Base-by-base conservation (phyloP, 2,888 invertebrate genomes). In the Lycaena phlaeas region DNA sequence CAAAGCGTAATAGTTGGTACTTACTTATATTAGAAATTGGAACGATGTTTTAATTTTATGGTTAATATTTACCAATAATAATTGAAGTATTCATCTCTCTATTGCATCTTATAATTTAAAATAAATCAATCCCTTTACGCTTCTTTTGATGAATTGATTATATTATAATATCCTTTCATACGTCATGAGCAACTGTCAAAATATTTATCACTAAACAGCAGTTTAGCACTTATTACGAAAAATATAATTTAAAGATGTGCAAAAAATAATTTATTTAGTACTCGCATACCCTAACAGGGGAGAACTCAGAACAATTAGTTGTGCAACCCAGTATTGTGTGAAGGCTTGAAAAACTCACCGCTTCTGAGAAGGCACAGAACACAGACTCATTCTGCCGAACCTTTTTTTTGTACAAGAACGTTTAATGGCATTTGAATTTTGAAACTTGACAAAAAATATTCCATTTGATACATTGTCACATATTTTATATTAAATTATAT, bases 301-400 rank as follows among this genome's bases (percentile, higher is more conserved):
- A 22, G 18, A 34, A n/a, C n/a, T n/a, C n/a, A n/a, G n/a, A n/a
- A 57, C 57, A 75, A 76, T 77, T 78, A 76, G 71, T 75, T 77
- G 74, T 74, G 68, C 72, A 75, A 72, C 65, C 66, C 59, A 68
- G 73, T 72, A 74, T 77, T 73, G 70, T 57, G 64, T 61, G 61
- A 46, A 50, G 50, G 46, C 50, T 54, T 49, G 46, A 49, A 50
- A 65, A 62, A 54, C 57, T 54, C 57, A 56, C 56, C 58, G 59
- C 61, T 81, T 81, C 81, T 70, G 72, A 79, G 81, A 81, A 81
- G 77, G 73, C 61, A 64, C 61, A 54, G 61, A 60, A 61, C 66
- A 61, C 22, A 53, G 57, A 56, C 57, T 59, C 58, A 59, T 61
- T 61, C 65, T 61, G 41, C 59, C 62, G 53, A 50, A 44, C 49